Base-by-base conservation (phyloP, 2,113 vertebrate genomes). In the Alces alces region DNA sequence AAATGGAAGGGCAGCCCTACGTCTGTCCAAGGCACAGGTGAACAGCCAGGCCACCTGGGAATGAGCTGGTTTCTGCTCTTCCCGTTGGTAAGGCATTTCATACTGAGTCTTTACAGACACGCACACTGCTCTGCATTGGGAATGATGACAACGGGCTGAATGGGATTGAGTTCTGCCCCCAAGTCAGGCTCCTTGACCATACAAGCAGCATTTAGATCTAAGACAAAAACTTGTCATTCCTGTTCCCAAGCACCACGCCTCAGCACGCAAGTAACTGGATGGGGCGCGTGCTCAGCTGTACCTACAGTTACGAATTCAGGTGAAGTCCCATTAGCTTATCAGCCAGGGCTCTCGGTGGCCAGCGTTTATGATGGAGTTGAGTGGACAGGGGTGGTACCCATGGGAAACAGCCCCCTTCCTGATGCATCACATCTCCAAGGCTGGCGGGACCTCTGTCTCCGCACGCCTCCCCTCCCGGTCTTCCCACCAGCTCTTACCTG, bases 401-500 rank as follows among this genome's bases (percentile, higher is more conserved):
- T 25, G 27, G 28, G 28, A 78, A 28, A 47, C 6, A 15, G 0
- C 13, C 2, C 58, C 3, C 45, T 52, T 36, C 55, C 52, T 39
- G 36, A 33, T 1, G 5, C 3, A 2, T 21, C 1, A 3, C 50
- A 30, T 11, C 33, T 43, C 80, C 6, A 10, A 85, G 47, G 86
- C 21, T 43, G 3, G 3, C 0, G 8, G 0, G 21, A 60, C 17
- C 23, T 85, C 60, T 17, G 1, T 16, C 61, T 23, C 2, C 0
- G 17, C 11, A 1, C 1, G 2, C 7, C 12, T 14, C 16, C 13
- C 10, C 28, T 23, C 39, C 36, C 10, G 0, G 10, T 12, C 52
- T 25, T 58, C 47, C 76, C 16, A 2, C 11, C 60, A 33, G 70
- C 61, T 87, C 94, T 80, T 98, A 99, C 99, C 99, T 99, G 99